A percentile compares a stretch with the other conserved stretches of the same genome.
phyloP scores from a whole-genome alignment of 2,113 vertebrate species.

The Myiagra hebetior region DNA sequence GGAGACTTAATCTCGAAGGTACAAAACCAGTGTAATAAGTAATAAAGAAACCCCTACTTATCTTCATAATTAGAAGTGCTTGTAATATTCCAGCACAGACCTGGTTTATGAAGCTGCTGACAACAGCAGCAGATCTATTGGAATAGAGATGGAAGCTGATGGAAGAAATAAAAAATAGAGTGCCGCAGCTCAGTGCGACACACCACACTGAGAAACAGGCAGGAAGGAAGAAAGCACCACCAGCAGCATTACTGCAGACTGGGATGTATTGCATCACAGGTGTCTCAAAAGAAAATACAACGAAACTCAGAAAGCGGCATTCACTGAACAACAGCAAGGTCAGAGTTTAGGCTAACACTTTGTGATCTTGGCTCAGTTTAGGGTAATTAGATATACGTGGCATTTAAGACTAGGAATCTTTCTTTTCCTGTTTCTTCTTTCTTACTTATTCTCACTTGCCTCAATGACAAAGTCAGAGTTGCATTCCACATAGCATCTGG shows the following conservation, averaged over 20 bases:
- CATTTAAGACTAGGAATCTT: neutral
- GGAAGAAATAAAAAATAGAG: neutral
- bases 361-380: neutral
- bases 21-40: neutral
- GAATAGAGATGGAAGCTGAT: neutral
- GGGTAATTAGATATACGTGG: neutral
- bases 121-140: neutral
- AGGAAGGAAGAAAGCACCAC: neutral
- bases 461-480: neutral
- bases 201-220: neutral
- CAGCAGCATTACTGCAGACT: neutral
- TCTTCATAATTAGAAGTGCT: neutral
- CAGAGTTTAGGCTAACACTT: neutral
- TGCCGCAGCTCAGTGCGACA: neutral
- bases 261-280: neutral
- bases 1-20: neutral
- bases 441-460: neutral
- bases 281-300: neutral
- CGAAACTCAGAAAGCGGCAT: neutral
- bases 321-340: neutral
- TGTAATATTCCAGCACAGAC: neutral
- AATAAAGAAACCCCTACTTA: neutral
- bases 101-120: neutral
- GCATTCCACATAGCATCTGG: neutral
- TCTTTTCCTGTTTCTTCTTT: neutral